Evolutionary conservation across 2,797 vertebrate genomes (phyloP).

Genomic region (Ctenopoma multispine): DNA sequence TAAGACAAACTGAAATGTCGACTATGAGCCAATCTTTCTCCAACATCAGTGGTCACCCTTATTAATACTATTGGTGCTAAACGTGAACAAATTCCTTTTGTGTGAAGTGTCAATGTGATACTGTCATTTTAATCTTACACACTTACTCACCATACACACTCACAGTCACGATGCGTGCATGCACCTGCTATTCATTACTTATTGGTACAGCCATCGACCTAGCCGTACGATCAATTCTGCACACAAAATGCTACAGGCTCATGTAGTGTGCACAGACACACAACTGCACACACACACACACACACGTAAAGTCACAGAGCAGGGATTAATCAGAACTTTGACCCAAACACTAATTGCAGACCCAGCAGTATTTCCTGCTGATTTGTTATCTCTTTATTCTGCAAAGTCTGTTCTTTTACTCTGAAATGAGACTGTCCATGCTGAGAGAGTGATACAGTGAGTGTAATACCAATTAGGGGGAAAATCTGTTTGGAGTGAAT

Average conservation of each 20-base stretch:
- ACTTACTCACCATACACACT: not conserved
- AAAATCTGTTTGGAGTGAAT: slow-evolving; percentile 46
- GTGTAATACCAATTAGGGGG: slow-evolving; percentile 51
- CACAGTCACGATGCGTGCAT: not conserved
- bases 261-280: not conserved
- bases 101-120: not conserved
- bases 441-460: slow-evolving; percentile 18
- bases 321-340: slow-evolving; percentile 63
- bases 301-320: slow-evolving; percentile 17
- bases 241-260: slow-evolving; percentile 15
- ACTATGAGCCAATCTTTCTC: not conserved
- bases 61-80: not conserved
- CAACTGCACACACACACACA: slow-evolving; percentile 1
- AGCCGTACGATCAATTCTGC: slow-evolving; percentile 25
- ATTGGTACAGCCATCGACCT: slow-evolving; percentile 23
- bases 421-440: slow-evolving; percentile 25
- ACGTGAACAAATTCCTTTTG: not conserved
- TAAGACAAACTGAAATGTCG: too few relatives aligned
- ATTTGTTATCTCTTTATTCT: slow-evolving; percentile 63
- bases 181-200: slow-evolving; percentile 5
- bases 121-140: too few relatives aligned
- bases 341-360: slow-evolving; percentile 66
- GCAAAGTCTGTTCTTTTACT: slow-evolving; percentile 50
- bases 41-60: not conserved
- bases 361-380: slow-evolving; percentile 64